Percentiles rank a stretch among this genome's conserved stretches.
phyloP scores from a whole-genome alignment of 1,140 invertebrate genomes.

The Thaumetopoea pityocampa region DNA sequence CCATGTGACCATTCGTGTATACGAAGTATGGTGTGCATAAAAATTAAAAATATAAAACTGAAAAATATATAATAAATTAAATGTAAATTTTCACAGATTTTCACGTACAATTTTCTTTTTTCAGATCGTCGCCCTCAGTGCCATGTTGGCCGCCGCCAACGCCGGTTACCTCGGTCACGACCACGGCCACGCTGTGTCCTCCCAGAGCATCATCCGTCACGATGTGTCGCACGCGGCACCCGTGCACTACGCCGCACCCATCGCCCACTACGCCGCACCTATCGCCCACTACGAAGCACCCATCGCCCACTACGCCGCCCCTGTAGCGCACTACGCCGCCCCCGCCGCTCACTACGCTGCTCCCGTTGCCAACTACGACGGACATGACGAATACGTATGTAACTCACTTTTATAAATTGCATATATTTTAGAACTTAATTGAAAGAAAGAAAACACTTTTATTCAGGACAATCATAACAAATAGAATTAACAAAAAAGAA shows the following conservation, averaged over 20 bases:
- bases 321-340: constrained; percentile 40
- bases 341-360: constrained; percentile 33
- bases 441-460: no score
- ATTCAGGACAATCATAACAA: no score
- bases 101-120: constrained; percentile 13
- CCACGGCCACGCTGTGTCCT: constrained; percentile 50
- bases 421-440: no score
- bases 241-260: constrained; percentile 30
- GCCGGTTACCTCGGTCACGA: constrained; percentile 36
- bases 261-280: constrained; percentile 36
- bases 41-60: no score
- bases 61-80: no score
- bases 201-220: constrained; percentile 61
- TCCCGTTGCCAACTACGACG: constrained; percentile 32
- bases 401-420: no score
- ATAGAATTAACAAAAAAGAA: no score
- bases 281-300: constrained; percentile 36
- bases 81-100: no score
- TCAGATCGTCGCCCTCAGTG: constrained; percentile 40
- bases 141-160: constrained; percentile 41
- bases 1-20: no score
- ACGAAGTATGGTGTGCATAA: no score
- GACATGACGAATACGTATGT: constrained; percentile 50
- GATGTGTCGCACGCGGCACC: no score
- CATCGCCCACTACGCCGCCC: constrained; percentile 30